Conservation (phyloP, 2,888 invertebrate genomes). For the Drosophila meridionalis region DNA sequence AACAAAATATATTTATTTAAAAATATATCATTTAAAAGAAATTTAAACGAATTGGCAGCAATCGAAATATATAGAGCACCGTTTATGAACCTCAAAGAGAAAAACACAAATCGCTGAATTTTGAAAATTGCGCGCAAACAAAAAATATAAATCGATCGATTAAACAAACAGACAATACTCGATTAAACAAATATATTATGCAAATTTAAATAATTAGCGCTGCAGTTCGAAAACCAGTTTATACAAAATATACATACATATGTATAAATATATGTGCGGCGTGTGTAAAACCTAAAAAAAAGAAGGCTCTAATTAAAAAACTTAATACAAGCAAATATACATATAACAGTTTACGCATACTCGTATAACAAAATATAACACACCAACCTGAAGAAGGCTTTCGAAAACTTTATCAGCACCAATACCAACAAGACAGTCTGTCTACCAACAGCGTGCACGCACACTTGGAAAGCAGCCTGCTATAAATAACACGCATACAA, state of each 20-base stretch:
- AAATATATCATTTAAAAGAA: background rate
- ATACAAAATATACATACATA: conserved; percentile 23
- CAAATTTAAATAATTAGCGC: conserved; percentile 65
- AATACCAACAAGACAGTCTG: background rate
- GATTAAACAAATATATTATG: conserved; percentile 33
- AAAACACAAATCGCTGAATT: conserved; percentile 11
- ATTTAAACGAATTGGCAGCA: conserved; percentile 41
- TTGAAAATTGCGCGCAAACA: conserved; percentile 19
- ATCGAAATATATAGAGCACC: conserved; percentile 18
- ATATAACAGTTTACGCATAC: conserved; percentile 21
- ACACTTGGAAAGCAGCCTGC: conserved; percentile 7
- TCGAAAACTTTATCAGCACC: conserved; percentile 63
- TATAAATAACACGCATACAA: conserved; percentile 65
- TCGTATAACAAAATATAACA: conserved; percentile 32
- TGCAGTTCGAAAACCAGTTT: conserved; percentile 51
- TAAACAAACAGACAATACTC: conserved; percentile 34
- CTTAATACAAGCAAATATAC: conserved; percentile 30
- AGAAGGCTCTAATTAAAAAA: conserved; percentile 46
- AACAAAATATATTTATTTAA: conserved; percentile 1
- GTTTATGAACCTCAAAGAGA: conserved; percentile 21
- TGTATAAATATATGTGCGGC: conserved; percentile 2
- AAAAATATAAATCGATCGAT: conserved; percentile 18
- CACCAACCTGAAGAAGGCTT: conserved; percentile 41
- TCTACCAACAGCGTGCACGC: conserved; percentile 25
- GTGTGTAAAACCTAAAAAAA: conserved; percentile 39